These are phyloP conservation scores for Hirtodrosophila alboralis DNA, from an alignment of 2,888 invertebrate genomes.

Conservation along the genomic window DNA sequence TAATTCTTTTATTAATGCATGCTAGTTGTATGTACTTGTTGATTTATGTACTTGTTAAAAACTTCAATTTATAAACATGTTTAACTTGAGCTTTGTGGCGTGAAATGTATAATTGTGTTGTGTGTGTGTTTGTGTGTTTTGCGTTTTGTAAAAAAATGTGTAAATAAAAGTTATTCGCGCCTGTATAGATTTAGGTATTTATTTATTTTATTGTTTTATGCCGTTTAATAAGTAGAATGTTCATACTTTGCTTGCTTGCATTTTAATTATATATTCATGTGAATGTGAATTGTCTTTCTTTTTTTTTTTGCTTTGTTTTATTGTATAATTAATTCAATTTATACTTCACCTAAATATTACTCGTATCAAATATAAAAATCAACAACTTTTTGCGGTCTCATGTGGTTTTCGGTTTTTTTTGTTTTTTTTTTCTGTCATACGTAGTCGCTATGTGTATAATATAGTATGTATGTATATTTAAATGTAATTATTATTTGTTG, in stretches of 20 bases:
- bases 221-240: slow-evolving; percentile 58
- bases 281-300: slow-evolving; percentile 39
- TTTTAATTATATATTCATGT: slow-evolving; percentile 51
- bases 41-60: slow-evolving; percentile 57
- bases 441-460: slow-evolving; percentile 76
- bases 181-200: slow-evolving; percentile 51
- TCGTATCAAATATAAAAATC: slow-evolving; percentile 85
- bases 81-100: slow-evolving; percentile 37
- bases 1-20: slow-evolving; percentile 81
- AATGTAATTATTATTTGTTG: slow-evolving; percentile 77
- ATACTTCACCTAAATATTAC: slow-evolving; percentile 81
- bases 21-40: slow-evolving; percentile 45
- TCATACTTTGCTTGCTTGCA: slow-evolving; percentile 43
- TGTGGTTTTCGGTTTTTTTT: slow-evolving; percentile 14
- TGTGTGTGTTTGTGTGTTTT: slow-evolving; percentile 42
- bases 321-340: slow-evolving; percentile 81
- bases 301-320: slow-evolving; percentile 43
- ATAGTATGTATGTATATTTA: slow-evolving; percentile 67
- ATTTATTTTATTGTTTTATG: slow-evolving; percentile 74
- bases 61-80: slow-evolving; percentile 43
- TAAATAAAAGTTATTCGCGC: slow-evolving; percentile 71
- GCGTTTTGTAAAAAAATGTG: slow-evolving; percentile 73
- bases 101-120: slow-evolving; percentile 19
- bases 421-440: slow-evolving; percentile 47
- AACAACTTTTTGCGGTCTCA: slow-evolving; percentile 82